Evolutionary conservation across 1,140 invertebrate species (phyloP).

Genomic region (Ganaspis sp.): DNA sequence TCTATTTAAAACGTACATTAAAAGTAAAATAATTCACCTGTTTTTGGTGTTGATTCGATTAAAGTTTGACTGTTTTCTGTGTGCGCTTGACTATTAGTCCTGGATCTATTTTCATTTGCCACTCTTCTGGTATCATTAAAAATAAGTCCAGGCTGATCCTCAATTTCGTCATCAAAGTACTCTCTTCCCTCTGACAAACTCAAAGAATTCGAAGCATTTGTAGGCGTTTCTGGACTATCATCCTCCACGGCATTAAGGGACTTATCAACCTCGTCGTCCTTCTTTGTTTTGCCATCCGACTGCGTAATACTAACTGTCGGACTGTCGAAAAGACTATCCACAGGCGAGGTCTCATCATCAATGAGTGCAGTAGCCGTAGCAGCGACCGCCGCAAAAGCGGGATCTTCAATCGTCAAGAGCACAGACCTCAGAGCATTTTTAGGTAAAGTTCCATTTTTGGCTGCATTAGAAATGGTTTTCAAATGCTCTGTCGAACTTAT

Average conservation of each 20-base stretch:
- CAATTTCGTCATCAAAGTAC: constrained; percentile 92
- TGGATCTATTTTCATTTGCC: constrained; percentile 62
- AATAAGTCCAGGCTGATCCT: constrained; percentile 90
- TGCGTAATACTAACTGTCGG: constrained; percentile 78
- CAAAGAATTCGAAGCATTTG: constrained; percentile 85
- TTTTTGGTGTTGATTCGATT: constrained; percentile 64
- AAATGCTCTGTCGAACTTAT: constrained; percentile 63
- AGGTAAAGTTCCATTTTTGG: constrained; percentile 62
- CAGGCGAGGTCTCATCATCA: constrained; percentile 88
- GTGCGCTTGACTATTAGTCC: constrained; percentile 60
- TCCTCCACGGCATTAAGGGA: constrained; percentile 70
- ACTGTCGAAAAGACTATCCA: constrained; percentile 85
- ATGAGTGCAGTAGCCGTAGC: constrained; percentile 82
- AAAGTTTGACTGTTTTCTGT: constrained; percentile 70
- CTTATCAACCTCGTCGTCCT: constrained; percentile 72
- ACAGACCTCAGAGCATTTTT: constrained; percentile 70
- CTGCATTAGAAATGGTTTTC: constrained; percentile 57
- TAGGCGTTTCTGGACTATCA: constrained; percentile 84
- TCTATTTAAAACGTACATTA: too few relatives aligned
- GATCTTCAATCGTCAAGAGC: constrained; percentile 82
- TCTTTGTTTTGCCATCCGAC: constrained; percentile 65
- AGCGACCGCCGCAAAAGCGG: constrained; percentile 85
- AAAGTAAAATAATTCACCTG: constrained; percentile 60
- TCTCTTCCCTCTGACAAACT: constrained; percentile 83
- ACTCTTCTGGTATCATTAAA: constrained; percentile 80